Base-by-base conservation (phyloP, 2,113 vertebrate genomes). In the Rhinopomastus cyanomelas region DNA sequence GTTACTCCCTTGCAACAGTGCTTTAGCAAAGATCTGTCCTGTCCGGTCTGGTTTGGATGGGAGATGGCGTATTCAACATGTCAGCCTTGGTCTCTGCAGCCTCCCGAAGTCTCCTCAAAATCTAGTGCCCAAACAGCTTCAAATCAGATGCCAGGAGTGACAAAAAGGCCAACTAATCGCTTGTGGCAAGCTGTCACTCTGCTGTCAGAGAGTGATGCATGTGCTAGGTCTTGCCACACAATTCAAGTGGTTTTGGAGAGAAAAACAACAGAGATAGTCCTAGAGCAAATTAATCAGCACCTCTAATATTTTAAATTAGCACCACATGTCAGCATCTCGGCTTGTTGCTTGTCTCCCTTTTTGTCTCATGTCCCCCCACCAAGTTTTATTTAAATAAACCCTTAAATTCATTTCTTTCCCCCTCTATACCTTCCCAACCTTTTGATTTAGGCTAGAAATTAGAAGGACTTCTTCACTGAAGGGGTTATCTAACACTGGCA, bases 51-150 rank as follows among this genome's bases (percentile, higher is more conserved):
- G 69, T 93, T 85, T 80, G 64, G 67, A 68, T 62, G 64, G 93
- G 61, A 53, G 16, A 36, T 18, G 36, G 65, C 76, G 85, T 89
- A 89, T 65, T 76, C 56, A 85, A 74, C 1, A 13, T 78, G 80
- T 91, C 87, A 92, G 64, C 37, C 21, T 80, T 82, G 21, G 79
- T 76, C 34, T 74, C 56, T 91, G 64, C 26, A 60, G 56, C 46
- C 82, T 69, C 12, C n/a, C 56, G 72, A 93, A 92, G 80, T 77
- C 75, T 83, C 56, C 69, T 85, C 51, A 56, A 85, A 92, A 71
- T 34, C 85, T 42, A 32, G 14, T 59, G 72, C 52, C 52, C 82
- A 64, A 51, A 25, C 29, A 64, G 26, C 64, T 94, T 39, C 1
- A 7, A 87, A 67, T 74, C 64, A 74, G 68, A 49, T 44, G 64